Base-by-base conservation (phyloP, 2,113 vertebrate genomes). In the Brienomyrus brachyistius region DNA sequence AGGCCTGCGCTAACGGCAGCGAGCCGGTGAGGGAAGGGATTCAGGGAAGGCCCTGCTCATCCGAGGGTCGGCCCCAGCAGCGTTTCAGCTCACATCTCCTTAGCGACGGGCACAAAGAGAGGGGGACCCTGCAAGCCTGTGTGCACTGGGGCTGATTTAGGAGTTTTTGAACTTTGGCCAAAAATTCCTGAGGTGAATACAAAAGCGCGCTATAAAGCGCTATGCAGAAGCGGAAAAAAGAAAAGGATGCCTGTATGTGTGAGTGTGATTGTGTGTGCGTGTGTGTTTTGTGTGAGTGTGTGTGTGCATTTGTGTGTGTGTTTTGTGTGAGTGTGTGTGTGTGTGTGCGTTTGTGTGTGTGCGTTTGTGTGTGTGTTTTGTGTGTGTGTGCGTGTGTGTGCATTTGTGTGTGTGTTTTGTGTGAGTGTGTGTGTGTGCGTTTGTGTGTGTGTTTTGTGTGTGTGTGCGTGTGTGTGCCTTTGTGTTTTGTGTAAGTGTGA, bases 81-180 rank as follows among this genome's bases (percentile, higher is more conserved):
- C 21, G 54, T 88, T 59, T 23, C 45, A 70, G 56, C 87, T 45
- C 40, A 9, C 51, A 27, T 59, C 90, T 86, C 85, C 50, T 40
- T 52, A 52, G 50, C 91, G 93, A 92, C 92, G 92, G 91, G 91
- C 90, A 87, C 56, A n/a, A 90, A 94, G 92, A 51, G 88, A 40
- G 92, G 83, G 93, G 92, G 93, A 92, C 92, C 93, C 92, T 43
- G 88, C 85, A 92, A 92, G 90, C 92, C 92, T 91, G 50, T 77
- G 89, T 91, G 89, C 94, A 90, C 94, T 94, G 95, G 4, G 89
- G 90, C 93, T 95, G 93, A 95, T 96, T 95, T 95, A 95, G 92
- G 92, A 95, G 43, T 93, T 93, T 91, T 94, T 95, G 95, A 95
- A 94, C 90, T 4, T 0, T 9, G 45, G 95, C 95, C 95, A 96